phyloP scores from a whole-genome alignment of 2,113 vertebrate species.

The Misgurnus anguillicaudatus region DNA sequence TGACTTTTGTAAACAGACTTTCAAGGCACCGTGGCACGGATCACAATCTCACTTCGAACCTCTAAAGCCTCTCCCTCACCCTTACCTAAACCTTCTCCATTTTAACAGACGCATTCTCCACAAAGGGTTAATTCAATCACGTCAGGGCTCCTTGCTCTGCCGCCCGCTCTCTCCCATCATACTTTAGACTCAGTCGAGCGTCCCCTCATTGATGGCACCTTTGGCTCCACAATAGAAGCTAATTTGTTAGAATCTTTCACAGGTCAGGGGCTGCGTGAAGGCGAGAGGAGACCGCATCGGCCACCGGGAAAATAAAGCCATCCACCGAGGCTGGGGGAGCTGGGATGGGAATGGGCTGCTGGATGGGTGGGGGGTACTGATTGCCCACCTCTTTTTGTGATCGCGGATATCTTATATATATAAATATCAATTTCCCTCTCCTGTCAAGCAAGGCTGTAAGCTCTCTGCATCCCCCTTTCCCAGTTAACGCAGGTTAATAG shows the following conservation, averaged over 20 bases:
- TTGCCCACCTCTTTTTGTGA: conserved; percentile 92
- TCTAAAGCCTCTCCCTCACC: conserved; percentile 56
- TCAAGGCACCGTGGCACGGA: conserved; percentile 37
- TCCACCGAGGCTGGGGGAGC: conserved; percentile 73
- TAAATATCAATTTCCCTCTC: conserved; percentile 81
- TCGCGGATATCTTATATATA: conserved; percentile 71
- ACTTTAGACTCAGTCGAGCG: conserved; percentile 94
- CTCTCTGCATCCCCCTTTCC: conserved; percentile 84
- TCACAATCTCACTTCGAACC: conserved; percentile 64
- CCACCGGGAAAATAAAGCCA: conserved; percentile 93
- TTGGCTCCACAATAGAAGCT: conserved; percentile 99
- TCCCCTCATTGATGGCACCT: conserved; percentile 99
- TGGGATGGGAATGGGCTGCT: conserved; percentile 27
- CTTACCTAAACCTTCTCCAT: conserved; percentile 45
- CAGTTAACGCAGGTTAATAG: conserved; percentile 99
- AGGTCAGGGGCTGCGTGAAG: conserved; percentile 95
- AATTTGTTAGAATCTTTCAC: conserved; percentile 99
- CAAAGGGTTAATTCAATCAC: conserved; percentile 98
- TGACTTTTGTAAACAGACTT: conserved; percentile 16
- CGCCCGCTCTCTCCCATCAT: conserved; percentile 88
- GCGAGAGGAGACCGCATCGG: conserved; percentile 82
- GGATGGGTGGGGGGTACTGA: conserved; percentile 81
- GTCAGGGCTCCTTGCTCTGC: conserved; percentile 88
- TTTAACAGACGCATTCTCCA: conserved; percentile 71
- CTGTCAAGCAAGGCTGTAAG: conserved; percentile 68